A percentile compares a stretch with the other conserved stretches of the same genome.
phyloP scores from a whole-genome alignment of 1,140 invertebrate genomes.

The Sycobia sp. region DNA sequence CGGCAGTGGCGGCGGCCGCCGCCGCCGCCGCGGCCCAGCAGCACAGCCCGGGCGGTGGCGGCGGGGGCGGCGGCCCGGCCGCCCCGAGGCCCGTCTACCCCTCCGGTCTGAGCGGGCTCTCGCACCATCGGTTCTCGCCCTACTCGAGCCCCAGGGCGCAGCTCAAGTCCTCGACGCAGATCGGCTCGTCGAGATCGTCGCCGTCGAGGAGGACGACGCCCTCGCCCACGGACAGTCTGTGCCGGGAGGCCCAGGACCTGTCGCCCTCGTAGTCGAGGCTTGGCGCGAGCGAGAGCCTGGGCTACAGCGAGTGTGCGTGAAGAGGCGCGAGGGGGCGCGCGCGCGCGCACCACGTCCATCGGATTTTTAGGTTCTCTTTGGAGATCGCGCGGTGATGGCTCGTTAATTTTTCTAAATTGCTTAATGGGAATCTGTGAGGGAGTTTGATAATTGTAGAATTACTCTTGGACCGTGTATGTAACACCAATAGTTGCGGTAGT shows the following conservation, averaged over 20 bases:
- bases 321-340: background rate
- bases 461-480: too few relatives aligned
- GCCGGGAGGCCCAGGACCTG: constrained; percentile 55
- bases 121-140: constrained; percentile 60
- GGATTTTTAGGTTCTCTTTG: too few relatives aligned
- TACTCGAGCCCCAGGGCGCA: constrained; percentile 51
- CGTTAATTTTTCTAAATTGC: too few relatives aligned
- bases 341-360: background rate
- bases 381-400: too few relatives aligned
- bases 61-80: constrained; percentile 44
- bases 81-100: constrained; percentile 61
- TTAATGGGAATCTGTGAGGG: too few relatives aligned
- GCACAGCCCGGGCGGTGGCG: constrained; percentile 30
- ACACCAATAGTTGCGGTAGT: too few relatives aligned
- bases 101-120: constrained; percentile 40
- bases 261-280: constrained; percentile 57
- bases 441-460: too few relatives aligned
- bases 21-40: constrained; percentile 50
- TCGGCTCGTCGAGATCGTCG: constrained; percentile 45
- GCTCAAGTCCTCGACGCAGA: constrained; percentile 44
- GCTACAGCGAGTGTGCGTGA: background rate
- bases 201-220: constrained; percentile 55
- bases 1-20: background rate
- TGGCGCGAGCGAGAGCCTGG: constrained; percentile 10
- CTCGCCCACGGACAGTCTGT: constrained; percentile 57